Conservation (phyloP, 2,113 vertebrate genomes). For the Ardeotis arabs region DNA sequence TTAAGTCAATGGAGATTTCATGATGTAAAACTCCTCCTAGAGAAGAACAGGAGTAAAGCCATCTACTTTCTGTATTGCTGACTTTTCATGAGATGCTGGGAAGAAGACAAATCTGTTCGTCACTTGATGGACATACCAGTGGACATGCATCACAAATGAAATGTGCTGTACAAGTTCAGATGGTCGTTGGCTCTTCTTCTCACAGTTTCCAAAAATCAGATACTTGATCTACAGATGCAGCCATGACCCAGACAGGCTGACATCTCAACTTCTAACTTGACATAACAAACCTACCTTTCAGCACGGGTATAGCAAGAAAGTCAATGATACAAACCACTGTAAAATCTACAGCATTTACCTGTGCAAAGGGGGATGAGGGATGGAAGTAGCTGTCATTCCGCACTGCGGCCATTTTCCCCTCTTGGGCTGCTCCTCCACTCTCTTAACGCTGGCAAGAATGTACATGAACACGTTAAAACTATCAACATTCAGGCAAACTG, state of each 20-base stretch:
- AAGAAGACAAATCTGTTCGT: neutral
- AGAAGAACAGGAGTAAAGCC: neutral
- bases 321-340: conserved; percentile 17
- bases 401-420: neutral
- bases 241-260: neutral
- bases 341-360: conserved; percentile 71
- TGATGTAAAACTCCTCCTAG: neutral
- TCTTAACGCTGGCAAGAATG: neutral
- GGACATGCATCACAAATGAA: too few species aligned
- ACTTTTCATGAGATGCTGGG: neutral
- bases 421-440: neutral
- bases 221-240: neutral
- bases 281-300: neutral
- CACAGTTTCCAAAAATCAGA: neutral
- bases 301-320: neutral
- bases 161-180: neutral
- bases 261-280: neutral
- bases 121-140: too few species aligned
- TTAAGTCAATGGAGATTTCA: too few species aligned
- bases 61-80: neutral
- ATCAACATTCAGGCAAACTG: neutral
- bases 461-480: neutral
- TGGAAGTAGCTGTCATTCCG: neutral
- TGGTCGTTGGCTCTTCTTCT: neutral
- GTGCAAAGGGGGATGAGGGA: conserved; percentile 63